These are phyloP conservation scores for Coptodon rendalli DNA, from an alignment of 2,113 vertebrate species.

Conservation along the genomic window DNA sequence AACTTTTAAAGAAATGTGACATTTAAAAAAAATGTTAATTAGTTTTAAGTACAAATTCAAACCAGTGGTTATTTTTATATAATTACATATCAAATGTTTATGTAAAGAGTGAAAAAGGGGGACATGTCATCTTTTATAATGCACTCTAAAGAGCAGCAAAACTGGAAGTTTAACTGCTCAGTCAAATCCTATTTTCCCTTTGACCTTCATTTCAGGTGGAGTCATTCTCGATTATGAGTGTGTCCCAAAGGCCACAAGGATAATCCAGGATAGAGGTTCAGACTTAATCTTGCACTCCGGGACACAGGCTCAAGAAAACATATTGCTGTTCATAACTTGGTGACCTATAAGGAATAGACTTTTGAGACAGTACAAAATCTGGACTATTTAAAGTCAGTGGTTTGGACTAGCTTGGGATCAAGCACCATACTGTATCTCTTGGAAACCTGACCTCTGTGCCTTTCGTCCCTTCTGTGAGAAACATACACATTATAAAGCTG, in stretches of 20 bases:
- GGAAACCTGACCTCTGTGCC: not conserved
- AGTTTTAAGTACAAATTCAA: not conserved
- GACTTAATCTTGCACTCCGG: constrained; percentile 41
- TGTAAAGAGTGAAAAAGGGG: not conserved
- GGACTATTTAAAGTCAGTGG: not conserved
- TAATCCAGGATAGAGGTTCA: constrained; percentile 57
- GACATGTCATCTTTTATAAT: not conserved
- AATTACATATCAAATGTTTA: not conserved
- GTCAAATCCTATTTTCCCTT: constrained; percentile 20
- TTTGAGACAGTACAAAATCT: not conserved
- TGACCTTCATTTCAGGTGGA: constrained; percentile 54
- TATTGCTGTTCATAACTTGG: constrained; percentile 11
- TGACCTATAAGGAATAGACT: constrained; percentile 17
- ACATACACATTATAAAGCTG: not conserved
- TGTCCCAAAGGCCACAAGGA: constrained; percentile 38
- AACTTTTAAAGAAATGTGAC: not conserved
- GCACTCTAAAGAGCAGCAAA: not conserved
- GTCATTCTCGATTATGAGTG: constrained; percentile 19
- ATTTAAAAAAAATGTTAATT: not conserved
- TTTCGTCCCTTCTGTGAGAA: not conserved
- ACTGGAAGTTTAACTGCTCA: not conserved
- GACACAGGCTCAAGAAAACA: constrained; percentile 45
- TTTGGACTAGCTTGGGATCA: not conserved
- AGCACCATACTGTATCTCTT: not conserved
- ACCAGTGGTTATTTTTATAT: not conserved